Percentiles rank a stretch among this genome's conserved stretches.
Evolutionary conservation across 2,113 vertebrate genomes (phyloP).

Genomic region (Eidolon helvum): DNA sequence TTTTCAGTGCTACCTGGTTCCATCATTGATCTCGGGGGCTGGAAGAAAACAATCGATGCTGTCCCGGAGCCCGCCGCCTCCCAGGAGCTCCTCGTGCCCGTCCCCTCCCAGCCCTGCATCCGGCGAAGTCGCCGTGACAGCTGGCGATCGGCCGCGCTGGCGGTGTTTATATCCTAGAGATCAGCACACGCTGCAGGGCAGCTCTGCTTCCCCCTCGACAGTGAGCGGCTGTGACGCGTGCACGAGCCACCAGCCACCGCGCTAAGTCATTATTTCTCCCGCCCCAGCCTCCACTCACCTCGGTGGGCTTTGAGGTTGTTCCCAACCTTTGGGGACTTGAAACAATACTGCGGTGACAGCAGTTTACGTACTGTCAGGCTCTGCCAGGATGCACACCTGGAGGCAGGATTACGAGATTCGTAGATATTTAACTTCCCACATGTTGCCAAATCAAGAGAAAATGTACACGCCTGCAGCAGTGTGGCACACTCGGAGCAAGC

Average conservation of each 20-base stretch:
- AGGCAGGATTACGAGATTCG: too few species aligned
- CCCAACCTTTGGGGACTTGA: not conserved
- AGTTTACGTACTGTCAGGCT: not conserved
- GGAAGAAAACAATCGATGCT: not conserved
- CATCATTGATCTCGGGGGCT: not conserved
- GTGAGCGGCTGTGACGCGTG: not conserved
- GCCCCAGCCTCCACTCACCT: not conserved
- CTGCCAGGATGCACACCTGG: not conserved
- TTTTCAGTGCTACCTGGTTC: not conserved
- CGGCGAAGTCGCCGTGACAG: rapidly evolving
- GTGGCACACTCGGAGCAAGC: not conserved
- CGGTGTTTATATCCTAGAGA: not conserved
- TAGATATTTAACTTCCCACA: not conserved
- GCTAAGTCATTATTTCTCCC: not conserved
- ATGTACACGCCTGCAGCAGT: not conserved
- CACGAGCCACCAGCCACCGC: too few species aligned
- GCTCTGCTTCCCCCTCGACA: not conserved
- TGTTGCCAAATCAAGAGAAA: not conserved
- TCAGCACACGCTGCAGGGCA: not conserved
- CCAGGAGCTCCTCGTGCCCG: rapidly evolving
- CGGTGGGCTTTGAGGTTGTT: not conserved
- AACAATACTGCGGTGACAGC: not conserved
- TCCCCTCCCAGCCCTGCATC: not conserved
- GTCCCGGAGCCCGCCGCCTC: not conserved
- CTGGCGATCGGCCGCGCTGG: not conserved